Base-by-base conservation (phyloP, 2,888 invertebrate genomes). In the Drosophila lutescens region DNA sequence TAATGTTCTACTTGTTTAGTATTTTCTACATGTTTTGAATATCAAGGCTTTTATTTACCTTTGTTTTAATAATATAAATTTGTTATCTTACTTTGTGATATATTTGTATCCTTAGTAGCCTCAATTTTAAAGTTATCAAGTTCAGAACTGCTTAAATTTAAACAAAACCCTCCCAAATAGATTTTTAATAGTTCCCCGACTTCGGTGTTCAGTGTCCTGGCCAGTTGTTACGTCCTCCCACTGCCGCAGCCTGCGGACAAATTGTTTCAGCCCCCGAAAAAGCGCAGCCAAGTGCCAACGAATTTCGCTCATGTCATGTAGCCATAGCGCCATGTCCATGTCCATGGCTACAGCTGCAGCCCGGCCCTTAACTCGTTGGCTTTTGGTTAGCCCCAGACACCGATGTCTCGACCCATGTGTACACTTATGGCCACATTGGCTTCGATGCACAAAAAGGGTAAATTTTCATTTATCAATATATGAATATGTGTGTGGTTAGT, bases 241-340 rank as follows among this genome's bases (percentile, higher is more conserved):
- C 43, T 50, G 17, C 61, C 57, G 26, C 44, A 49, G 54, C 43
- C 65, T 68, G 66, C 61, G 71, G 70, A 62, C 79, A 80, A 80
- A 78, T 80, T 78, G 69, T 65, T 66, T 47, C 76, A 62, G 62
- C 43, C 60, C 67, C 44, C 63, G 17, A 60, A 47, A 47, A 47
- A 80, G 68, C 54, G 56, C 66, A 73, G 65, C 53, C 75, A 75
- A 80, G 81, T 79, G 80, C 70, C 81, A 75, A 79, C 65, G 73
- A 67, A 73, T 67, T 72, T 67, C 54, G 55, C 38, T 32, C 54
- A 59, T 62, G 61, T 67, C 74, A 65, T 74, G 65, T 66, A 58
- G 78, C 20, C 38, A 53, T 62, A 73, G 44, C 41, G 30, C 36
- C 13, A 13, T 23, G 13, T 30, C 54, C 56, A 53, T 75, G 58